Base-by-base conservation (phyloP, 2,113 vertebrate species). In the Anhinga rufa region DNA sequence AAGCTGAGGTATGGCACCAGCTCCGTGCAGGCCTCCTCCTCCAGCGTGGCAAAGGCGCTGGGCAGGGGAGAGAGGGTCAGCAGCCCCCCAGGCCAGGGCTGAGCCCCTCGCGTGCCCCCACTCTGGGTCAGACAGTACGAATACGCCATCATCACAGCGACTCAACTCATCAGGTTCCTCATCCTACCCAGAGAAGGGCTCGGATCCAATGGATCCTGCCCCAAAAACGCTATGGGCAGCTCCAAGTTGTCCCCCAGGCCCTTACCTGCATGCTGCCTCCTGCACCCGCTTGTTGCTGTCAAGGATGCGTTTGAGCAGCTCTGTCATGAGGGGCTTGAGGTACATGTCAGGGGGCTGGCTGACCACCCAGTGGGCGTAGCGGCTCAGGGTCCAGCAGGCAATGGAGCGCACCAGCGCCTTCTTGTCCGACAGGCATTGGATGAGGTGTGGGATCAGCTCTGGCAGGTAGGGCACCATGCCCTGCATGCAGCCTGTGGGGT, bases 391-490 rank as follows among this genome's bases (percentile, higher is more conserved):
- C 99, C 99, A 99, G 98, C 99, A 99, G 93, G 79, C 81, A 17
- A 92, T 94, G 86, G 89, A 94, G 24, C 93, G 86, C 2, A 92
- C 90, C 46, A 94, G 76, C 0, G 90, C 93, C 90, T 92, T 88
- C 51, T 83, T 88, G 76, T 92, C 85, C 2, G 75, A 54, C 81
- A 94, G 90, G 68, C 93, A 91, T 5, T 69, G 84, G 97, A 99
- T 99, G 83, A 99, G 98, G 97, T 99, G 99, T 0, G 99, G 99
- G 95, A 99, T 99, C 87, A 99, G 98, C 98, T 99, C 99, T 0
- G 99, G 99, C 83, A 99, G 97, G 96, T 99, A 99, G 2, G 98
- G 99, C 8, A 99, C 98, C 99, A 99, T 99, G n/a, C 99, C 99
- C 97, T 99, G 99, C 99, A 99, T 99, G 66, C 99, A 99, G 70